Conservation (phyloP, 2,888 invertebrate species). For the Atherix ibis region DNA sequence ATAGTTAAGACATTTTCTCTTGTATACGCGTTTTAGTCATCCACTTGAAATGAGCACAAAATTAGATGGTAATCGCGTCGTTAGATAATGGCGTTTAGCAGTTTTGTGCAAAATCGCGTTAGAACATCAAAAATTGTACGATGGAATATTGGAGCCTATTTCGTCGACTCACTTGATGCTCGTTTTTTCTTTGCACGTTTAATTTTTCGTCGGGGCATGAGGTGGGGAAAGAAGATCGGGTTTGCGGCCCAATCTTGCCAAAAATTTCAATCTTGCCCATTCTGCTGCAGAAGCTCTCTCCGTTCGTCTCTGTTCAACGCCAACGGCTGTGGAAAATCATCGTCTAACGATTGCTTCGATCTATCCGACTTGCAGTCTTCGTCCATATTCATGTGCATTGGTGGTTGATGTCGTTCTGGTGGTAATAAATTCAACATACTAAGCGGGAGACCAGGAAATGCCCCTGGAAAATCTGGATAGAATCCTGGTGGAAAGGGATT, state of each 20-base stretch:
- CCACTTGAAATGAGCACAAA: too few relatives aligned
- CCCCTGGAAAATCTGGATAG: slow-evolving; percentile 66
- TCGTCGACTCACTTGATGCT: too few relatives aligned
- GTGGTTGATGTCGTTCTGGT: slow-evolving; percentile 50
- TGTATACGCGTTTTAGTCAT: too few relatives aligned
- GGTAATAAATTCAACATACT: slow-evolving; percentile 73
- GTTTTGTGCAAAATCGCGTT: too few relatives aligned
- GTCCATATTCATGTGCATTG: slow-evolving; percentile 42
- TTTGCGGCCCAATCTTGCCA: slow-evolving; percentile 34
- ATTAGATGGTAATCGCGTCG: too few relatives aligned
- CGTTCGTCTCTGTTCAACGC: slow-evolving; percentile 43
- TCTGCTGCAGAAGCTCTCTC: slow-evolving; percentile 55
- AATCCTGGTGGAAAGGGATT: slow-evolving; percentile 66
- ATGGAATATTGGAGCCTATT: too few relatives aligned
- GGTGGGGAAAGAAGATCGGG: slow-evolving; percentile 30
- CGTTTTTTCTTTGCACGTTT: slow-evolving; percentile 11
- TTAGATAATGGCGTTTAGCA: too few relatives aligned
- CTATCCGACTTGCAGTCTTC: slow-evolving; percentile 50
- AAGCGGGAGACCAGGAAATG: slow-evolving; percentile 63
- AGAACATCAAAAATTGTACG: too few relatives aligned
- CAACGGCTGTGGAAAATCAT: slow-evolving; percentile 37
- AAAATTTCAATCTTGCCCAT: slow-evolving; percentile 58
- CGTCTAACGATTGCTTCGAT: slow-evolving; percentile 44
- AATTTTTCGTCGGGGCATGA: slow-evolving; percentile 7
- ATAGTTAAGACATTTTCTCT: too few relatives aligned